A percentile compares a stretch with the other conserved stretches of the same genome.
These are phyloP conservation scores for Formicarius rufipectus DNA, from an alignment of 2,113 vertebrate genomes.

Conservation along the genomic window DNA sequence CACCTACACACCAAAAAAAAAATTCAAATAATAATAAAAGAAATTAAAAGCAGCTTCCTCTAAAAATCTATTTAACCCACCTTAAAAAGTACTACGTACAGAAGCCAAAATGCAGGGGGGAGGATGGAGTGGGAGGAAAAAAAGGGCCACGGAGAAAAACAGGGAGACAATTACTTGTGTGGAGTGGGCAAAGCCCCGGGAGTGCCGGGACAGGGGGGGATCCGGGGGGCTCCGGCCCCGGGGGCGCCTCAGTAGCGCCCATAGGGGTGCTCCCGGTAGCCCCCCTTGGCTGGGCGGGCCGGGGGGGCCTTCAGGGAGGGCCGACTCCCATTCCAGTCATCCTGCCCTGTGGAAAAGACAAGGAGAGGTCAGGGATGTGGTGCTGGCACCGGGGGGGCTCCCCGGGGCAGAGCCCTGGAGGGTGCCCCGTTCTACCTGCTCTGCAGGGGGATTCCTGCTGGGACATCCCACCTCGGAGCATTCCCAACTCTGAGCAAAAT, in stretches of 20 bases:
- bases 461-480: too few species aligned
- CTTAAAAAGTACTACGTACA: constrained; percentile 78
- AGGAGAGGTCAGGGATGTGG: not conserved
- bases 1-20: constrained; percentile 72
- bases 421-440: too few species aligned
- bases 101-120: constrained; percentile 81
- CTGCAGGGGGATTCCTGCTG: too few species aligned
- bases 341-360: constrained; percentile 80
- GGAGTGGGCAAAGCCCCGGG: constrained; percentile 88
- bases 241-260: constrained; percentile 89
- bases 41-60: constrained; percentile 70
- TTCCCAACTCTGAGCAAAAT: too few species aligned
- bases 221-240: too few species aligned
- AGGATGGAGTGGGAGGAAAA: constrained; percentile 75
- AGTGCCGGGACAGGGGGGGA: too few species aligned
- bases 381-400: too few species aligned
- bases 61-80: constrained; percentile 77
- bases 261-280: constrained; percentile 92
- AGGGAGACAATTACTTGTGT: constrained; percentile 95
- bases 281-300: constrained; percentile 84
- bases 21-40: constrained; percentile 48
- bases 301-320: constrained; percentile 84
- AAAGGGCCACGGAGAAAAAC: constrained; percentile 86
- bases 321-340: constrained; percentile 90
- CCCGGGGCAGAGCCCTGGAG: too few species aligned